These are phyloP conservation scores for Galemys pyrenaicus DNA, from an alignment of 2,113 vertebrate genomes.

Conservation along the genomic window DNA sequence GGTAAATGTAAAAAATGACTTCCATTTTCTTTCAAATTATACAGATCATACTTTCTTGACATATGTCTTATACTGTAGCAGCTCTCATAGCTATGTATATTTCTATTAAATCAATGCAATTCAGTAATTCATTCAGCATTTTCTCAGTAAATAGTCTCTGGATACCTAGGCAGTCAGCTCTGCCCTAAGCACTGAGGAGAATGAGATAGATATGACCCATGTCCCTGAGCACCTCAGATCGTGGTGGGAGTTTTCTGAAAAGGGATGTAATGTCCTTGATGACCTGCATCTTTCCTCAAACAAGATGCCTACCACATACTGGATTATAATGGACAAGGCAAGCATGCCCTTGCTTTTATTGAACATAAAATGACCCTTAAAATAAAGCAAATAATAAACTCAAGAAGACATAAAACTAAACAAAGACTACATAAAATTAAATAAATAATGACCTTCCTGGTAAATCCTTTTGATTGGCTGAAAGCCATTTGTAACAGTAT, in stretches of 20 bases:
- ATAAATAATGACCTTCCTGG: too few relatives aligned
- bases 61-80: background rate
- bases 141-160: background rate
- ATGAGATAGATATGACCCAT: background rate
- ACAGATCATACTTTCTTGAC: background rate
- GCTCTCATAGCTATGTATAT: background rate
- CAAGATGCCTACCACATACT: background rate
- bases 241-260: background rate
- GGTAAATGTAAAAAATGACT: constrained; percentile 9
- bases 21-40: constrained; percentile 21
- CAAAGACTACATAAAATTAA: background rate
- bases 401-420: background rate
- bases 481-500: too few relatives aligned
- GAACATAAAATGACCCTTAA: background rate
- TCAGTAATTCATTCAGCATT: background rate
- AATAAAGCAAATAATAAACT: background rate
- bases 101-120: background rate
- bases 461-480: too few relatives aligned
- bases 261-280: background rate
- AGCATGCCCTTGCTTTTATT: background rate
- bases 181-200: background rate
- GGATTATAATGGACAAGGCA: background rate
- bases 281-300: background rate
- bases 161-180: background rate
- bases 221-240: background rate